phyloP scores from a whole-genome alignment of 2,113 vertebrate species.

The Crocuta crocuta region DNA sequence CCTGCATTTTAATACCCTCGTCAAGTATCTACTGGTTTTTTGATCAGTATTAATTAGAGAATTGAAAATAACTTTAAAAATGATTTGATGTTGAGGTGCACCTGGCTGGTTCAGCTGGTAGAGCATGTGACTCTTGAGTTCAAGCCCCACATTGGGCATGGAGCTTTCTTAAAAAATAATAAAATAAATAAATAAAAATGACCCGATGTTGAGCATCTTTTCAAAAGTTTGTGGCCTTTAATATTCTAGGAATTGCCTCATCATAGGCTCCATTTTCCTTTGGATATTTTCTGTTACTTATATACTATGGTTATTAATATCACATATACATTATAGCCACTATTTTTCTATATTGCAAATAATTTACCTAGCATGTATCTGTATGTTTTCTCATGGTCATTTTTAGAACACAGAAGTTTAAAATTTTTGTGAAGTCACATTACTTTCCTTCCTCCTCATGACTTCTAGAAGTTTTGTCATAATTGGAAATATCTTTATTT shows the following conservation, averaged over 20 bases:
- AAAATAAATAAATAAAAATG: not conserved
- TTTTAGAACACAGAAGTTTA: slow-evolving; percentile 43
- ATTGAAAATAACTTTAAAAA: slow-evolving; percentile 27
- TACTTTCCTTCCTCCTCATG: not conserved
- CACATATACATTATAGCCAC: not conserved
- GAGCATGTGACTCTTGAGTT: no score
- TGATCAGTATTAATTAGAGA: not conserved
- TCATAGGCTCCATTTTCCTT: not conserved
- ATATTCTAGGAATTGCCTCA: slow-evolving; percentile 24
- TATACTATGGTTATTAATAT: not conserved
- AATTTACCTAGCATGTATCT: not conserved
- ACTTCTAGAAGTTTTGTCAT: not conserved
- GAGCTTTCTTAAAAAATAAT: no score
- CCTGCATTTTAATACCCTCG: not conserved
- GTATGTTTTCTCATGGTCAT: not conserved
- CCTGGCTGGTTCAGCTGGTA: no score
- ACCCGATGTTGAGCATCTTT: not conserved
- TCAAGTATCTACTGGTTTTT: not conserved
- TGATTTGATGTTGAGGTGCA: not conserved
- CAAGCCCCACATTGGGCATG: no score
- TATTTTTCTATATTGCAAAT: slow-evolving; percentile 18
- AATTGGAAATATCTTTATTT: not conserved
- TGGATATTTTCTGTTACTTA: not conserved
- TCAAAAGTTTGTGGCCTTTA: not conserved
- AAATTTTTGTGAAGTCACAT: not conserved